Evolutionary conservation across 2,797 vertebrate species (phyloP).

Genomic region (Phoeniculus purpureus): DNA sequence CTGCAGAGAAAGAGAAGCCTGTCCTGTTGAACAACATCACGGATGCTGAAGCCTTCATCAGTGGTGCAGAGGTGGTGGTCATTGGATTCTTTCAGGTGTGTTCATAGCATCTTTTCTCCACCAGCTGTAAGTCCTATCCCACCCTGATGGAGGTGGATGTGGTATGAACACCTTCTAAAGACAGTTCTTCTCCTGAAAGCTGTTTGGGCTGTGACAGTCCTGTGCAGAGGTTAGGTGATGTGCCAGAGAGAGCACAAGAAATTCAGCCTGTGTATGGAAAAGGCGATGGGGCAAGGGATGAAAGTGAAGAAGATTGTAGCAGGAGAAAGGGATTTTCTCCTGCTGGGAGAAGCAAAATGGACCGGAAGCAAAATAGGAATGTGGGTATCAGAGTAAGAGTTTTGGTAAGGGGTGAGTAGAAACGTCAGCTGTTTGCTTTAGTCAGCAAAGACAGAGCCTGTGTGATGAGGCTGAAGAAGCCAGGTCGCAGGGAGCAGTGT

Average conservation of each 20-base stretch:
- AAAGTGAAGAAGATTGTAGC: neutral
- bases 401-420: neutral
- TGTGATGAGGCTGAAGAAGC: neutral
- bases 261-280: neutral
- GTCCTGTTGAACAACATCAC: conserved; percentile 5
- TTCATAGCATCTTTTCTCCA: neutral
- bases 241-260: neutral
- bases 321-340: neutral
- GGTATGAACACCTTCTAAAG: neutral
- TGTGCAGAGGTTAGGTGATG: neutral
- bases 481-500: neutral
- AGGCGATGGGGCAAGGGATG: neutral
- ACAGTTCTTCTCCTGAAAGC: neutral
- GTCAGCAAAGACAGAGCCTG: neutral
- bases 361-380: neutral
- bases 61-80: conserved; percentile 66
- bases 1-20: conserved; percentile 4
- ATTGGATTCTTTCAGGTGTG: conserved; percentile 81
- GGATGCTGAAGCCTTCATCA: conserved; percentile 54
- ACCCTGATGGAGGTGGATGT: neutral
- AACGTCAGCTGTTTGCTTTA: neutral
- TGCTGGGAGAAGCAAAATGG: too few species aligned
- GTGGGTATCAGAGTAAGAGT: neutral
- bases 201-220: neutral
- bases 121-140: neutral